Conservation (phyloP, 2,113 vertebrate species). For the Corydoras sp. region DNA sequence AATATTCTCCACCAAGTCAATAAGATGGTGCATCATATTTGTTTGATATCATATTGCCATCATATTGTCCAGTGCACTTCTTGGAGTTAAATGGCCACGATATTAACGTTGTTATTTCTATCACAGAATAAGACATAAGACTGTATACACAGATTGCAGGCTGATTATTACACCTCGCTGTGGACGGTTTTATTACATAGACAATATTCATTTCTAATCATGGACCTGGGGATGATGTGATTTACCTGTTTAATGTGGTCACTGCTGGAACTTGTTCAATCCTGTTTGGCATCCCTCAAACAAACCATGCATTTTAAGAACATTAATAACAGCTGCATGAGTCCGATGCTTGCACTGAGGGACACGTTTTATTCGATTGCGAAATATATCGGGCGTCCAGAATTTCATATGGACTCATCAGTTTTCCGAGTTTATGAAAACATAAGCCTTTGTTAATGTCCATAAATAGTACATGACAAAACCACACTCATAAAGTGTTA, state of each 20-base stretch:
- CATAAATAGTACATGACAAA: too few species aligned
- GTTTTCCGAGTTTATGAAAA: too few species aligned
- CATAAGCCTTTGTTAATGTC: too few species aligned
- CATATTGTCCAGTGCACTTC: conserved; percentile 19
- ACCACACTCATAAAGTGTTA: too few species aligned
- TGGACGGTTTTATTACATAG: conserved; percentile 34
- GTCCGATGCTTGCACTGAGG: conserved; percentile 5
- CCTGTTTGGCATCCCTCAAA: conserved; percentile 14
- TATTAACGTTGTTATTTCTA: conserved; percentile 46
- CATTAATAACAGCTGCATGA: conserved; percentile 17
- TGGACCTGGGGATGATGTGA: conserved; percentile 35
- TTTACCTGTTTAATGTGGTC: conserved; percentile 36
- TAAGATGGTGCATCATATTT: conserved; percentile 72
- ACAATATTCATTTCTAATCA: conserved; percentile 34
- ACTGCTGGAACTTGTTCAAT: conserved; percentile 19
- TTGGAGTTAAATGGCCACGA: conserved; percentile 47
- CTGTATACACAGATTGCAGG: conserved; percentile 31
- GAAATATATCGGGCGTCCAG: conserved; percentile 20
- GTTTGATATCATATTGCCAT: conserved; percentile 39
- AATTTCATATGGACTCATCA: conserved; percentile 14
- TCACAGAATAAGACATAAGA: conserved; percentile 40
- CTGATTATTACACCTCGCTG: conserved; percentile 49
- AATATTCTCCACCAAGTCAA: conserved; percentile 83
- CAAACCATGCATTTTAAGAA: conserved; percentile 25
- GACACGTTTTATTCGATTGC: conserved; percentile 16